These are phyloP conservation scores for Allolobophora icterica DNA, from an alignment of 2,888 invertebrate genomes.

Conservation along the genomic window DNA sequence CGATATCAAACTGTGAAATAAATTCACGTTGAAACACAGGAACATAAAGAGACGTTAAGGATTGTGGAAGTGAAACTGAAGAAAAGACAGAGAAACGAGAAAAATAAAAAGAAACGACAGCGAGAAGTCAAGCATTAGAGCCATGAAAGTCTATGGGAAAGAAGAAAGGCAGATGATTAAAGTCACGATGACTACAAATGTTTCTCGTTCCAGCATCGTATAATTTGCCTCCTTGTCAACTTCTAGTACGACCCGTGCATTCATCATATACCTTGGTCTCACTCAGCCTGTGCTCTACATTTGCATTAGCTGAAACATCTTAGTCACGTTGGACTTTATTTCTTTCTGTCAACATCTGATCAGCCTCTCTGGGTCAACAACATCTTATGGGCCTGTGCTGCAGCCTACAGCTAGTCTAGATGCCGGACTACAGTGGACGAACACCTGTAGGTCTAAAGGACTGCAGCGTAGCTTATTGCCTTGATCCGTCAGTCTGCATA, in stretches of 20 bases:
- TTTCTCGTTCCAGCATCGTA: no score
- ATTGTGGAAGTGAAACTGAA: no score
- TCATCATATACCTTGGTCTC: neutral
- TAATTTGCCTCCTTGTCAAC: no score
- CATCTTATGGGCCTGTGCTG: neutral
- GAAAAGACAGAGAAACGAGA: no score
- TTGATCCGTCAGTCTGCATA: neutral
- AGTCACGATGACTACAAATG: no score
- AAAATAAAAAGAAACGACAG: no score
- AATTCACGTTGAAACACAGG: neutral
- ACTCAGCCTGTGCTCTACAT: neutral
- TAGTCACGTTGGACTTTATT: neutral
- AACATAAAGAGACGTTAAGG: neutral
- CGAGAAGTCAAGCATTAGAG: no score
- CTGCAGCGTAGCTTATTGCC: neutral
- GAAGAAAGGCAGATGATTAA: no score
- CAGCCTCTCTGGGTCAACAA: constrained; percentile 17
- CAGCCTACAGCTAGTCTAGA: neutral
- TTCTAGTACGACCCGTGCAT: no score
- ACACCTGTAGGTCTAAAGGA: constrained; percentile 7
- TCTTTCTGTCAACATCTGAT: neutral
- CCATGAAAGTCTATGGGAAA: no score
- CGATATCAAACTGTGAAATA: neutral
- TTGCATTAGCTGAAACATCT: neutral
- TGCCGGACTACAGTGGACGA: neutral